These are phyloP conservation scores for Drosophila tanythrix DNA, from an alignment of 2,888 invertebrate genomes.

Conservation along the genomic window DNA sequence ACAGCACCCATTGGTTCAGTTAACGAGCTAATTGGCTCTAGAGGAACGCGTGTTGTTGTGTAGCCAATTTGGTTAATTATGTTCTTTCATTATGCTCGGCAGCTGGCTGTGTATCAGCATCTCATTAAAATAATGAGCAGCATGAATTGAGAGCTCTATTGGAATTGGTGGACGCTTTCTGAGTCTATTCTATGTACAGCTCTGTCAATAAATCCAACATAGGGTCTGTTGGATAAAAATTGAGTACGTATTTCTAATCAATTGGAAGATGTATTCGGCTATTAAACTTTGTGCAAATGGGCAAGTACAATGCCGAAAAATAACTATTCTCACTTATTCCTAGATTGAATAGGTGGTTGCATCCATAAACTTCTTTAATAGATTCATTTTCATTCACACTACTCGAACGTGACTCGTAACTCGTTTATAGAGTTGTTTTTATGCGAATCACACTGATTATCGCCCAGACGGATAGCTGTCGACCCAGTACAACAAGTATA, in stretches of 20 bases:
- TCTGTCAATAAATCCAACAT: background rate
- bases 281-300: background rate
- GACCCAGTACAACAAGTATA: slow-evolving; percentile 13
- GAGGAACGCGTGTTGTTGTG: slow-evolving; percentile 40
- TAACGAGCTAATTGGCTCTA: slow-evolving; percentile 55
- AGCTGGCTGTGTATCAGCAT: background rate
- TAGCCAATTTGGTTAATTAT: slow-evolving; percentile 53
- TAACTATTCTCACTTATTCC: background rate
- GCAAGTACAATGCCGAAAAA: background rate
- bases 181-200: background rate
- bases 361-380: background rate
- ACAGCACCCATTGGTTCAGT: slow-evolving; percentile 22
- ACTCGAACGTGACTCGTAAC: slow-evolving; percentile 49
- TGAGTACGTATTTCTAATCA: background rate
- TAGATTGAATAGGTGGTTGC: background rate
- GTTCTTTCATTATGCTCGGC: slow-evolving; percentile 43
- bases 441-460: slow-evolving; percentile 45
- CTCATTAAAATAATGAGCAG: background rate
- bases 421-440: slow-evolving; percentile 52
- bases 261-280: background rate
- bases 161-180: background rate
- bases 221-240: background rate
- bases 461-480: slow-evolving; percentile 25
- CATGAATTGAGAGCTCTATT: background rate
- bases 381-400: slow-evolving; percentile 26